Percentiles rank a stretch among this genome's conserved stretches.
phyloP scores from a whole-genome alignment of 2,888 invertebrate genomes.

The Nycteola revayana region DNA sequence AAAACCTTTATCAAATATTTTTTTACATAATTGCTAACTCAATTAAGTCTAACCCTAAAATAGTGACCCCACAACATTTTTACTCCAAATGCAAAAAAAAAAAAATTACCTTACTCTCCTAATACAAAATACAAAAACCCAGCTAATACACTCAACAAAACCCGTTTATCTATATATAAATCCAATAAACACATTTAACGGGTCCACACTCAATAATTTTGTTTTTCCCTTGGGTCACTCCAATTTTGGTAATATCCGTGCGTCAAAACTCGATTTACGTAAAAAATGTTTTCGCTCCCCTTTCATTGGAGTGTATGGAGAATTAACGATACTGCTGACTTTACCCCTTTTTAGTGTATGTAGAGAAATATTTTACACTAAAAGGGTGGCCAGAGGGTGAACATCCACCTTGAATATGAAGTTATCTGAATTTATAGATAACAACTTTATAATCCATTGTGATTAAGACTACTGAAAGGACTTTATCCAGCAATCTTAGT shows the following conservation, averaged over 20 bases:
- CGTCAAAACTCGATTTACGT: slow-evolving; percentile 71
- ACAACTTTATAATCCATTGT: too few relatives aligned
- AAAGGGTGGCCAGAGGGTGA: slow-evolving; percentile 5
- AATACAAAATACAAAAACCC: slow-evolving; percentile 20
- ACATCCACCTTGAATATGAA: too few relatives aligned
- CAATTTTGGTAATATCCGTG: slow-evolving; percentile 67
- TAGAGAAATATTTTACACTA: slow-evolving; percentile 22
- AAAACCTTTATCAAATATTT: too few relatives aligned
- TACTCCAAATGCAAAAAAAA: not conserved
- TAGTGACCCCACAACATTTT: not conserved
- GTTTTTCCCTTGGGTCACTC: slow-evolving; percentile 66
- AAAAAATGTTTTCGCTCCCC: slow-evolving; percentile 60
- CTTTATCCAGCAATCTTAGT: too few relatives aligned
- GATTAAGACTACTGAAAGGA: too few relatives aligned
- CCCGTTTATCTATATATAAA: slow-evolving; percentile 54
- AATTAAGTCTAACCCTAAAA: too few relatives aligned
- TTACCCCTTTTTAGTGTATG: slow-evolving; percentile 34
- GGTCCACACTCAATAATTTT: slow-evolving; percentile 64
- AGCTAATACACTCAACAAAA: slow-evolving; percentile 42
- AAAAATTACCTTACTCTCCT: slow-evolving; percentile 11
- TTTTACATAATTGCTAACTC: too few relatives aligned
- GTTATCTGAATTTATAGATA: too few relatives aligned
- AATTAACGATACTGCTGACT: slow-evolving; percentile 55
- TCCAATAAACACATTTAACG: slow-evolving; percentile 64
- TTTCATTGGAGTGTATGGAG: slow-evolving; percentile 56